Evolutionary conservation across 1,140 invertebrate species (phyloP).

Genomic region (Dendrolimus punctatus): DNA sequence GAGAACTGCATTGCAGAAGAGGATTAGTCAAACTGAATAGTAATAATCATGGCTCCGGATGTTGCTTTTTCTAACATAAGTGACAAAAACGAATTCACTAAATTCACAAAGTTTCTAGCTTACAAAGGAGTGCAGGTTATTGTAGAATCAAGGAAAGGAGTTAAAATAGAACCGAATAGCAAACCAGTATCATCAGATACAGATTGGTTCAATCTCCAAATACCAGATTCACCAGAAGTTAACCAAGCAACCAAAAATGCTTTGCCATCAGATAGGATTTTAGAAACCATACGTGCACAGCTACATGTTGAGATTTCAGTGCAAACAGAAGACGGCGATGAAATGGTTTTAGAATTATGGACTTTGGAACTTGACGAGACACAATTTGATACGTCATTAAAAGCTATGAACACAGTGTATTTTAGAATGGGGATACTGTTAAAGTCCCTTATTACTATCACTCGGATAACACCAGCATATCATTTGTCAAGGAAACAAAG

Average conservation of each 20-base stretch:
- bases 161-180: conserved; percentile 85
- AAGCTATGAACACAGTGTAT: conserved; percentile 88
- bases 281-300: conserved; percentile 55
- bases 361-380: conserved; percentile 76
- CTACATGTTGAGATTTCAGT: conserved; percentile 94
- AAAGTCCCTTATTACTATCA: conserved; percentile 91
- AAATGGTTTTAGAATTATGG: conserved; percentile 94
- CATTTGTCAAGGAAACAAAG: conserved; percentile 89
- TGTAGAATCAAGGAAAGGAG: conserved; percentile 88
- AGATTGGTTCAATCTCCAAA: conserved; percentile 64
- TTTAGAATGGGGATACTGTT: conserved; percentile 92
- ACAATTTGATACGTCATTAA: conserved; percentile 81
- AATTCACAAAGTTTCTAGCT: conserved; percentile 90
- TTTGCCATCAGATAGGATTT: conserved; percentile 50
- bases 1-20: conserved; percentile 91
- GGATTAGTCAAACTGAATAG: conserved; percentile 68
- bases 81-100: conserved; percentile 84
- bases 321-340: conserved; percentile 90
- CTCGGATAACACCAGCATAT: conserved; percentile 92
- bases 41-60: conserved; percentile 51
- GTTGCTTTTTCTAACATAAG: conserved; percentile 55
- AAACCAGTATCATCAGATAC: conserved; percentile 68
- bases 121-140: conserved; percentile 92
- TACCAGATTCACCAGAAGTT: conserved; percentile 61
- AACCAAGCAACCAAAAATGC: conserved; percentile 62